phyloP scores from a whole-genome alignment of 1,140 invertebrate species.

The Amyelois transitella region DNA sequence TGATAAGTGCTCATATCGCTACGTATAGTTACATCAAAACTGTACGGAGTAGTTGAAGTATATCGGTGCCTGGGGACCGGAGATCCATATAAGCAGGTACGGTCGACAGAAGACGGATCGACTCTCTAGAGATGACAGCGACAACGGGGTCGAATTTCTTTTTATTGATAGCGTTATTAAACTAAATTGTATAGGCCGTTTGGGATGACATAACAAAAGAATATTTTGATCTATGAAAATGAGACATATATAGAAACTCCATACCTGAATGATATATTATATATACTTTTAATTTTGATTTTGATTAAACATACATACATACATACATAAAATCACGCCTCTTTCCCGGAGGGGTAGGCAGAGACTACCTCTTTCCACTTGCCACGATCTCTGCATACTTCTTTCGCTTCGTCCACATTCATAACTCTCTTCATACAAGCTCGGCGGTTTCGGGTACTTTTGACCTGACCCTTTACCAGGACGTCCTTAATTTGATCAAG shows the following conservation, averaged over 20 bases:
- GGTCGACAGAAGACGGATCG: slow-evolving; percentile 20
- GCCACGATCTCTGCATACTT: too few relatives aligned
- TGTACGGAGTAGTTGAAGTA: background rate
- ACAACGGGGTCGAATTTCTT: slow-evolving; percentile 15
- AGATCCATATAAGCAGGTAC: background rate
- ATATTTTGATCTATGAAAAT: background rate
- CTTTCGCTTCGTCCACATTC: too few relatives aligned
- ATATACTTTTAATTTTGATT: too few relatives aligned
- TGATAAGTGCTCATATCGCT: background rate
- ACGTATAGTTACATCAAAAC: background rate
- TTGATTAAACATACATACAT: too few relatives aligned
- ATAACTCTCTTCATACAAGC: too few relatives aligned
- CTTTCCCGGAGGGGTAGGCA: too few relatives aligned
- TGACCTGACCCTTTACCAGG: too few relatives aligned
- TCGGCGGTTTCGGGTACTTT: too few relatives aligned
- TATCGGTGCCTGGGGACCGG: background rate
- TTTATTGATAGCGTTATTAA: slow-evolving; percentile 18
- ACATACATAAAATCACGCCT: too few relatives aligned
- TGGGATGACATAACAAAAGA: slow-evolving; percentile 1
- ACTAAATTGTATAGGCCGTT: slow-evolving; percentile 13
- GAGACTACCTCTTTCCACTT: too few relatives aligned
- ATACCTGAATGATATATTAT: too few relatives aligned
- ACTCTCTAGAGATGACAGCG: slow-evolving; percentile 23
- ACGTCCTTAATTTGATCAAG: too few relatives aligned
- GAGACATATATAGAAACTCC: background rate